Percentiles rank a stretch among this genome's conserved stretches.
Conservation (phyloP, 2,797 vertebrate genomes). For the Sebastes minor region DNA sequence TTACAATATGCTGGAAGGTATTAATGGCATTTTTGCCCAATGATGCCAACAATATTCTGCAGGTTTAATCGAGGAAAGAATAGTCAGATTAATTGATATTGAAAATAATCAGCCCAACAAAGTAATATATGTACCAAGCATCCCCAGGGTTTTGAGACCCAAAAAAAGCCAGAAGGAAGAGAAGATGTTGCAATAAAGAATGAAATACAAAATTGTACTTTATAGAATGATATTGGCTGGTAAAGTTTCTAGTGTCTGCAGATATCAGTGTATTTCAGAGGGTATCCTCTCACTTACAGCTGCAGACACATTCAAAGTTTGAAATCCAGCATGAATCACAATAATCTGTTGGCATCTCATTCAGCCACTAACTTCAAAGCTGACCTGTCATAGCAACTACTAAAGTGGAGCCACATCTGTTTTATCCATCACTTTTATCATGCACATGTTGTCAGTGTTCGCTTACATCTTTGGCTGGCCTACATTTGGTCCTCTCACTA, state of each 20-base stretch:
- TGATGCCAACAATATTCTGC: no score
- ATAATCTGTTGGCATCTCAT: slow-evolving; percentile 31
- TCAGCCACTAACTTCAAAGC: slow-evolving; percentile 39
- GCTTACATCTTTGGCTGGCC: slow-evolving; percentile 5
- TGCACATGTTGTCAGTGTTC: slow-evolving; percentile 9
- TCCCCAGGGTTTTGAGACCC: not conserved
- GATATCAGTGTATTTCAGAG: not conserved
- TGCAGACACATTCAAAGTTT: slow-evolving; percentile 12
- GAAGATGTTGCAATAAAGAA: not conserved
- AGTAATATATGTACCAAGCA: not conserved
- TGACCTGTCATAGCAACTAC: slow-evolving; percentile 12
- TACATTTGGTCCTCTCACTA: slow-evolving; percentile 5
- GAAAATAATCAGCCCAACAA: not conserved
- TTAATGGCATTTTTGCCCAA: no score
- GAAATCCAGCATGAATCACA: slow-evolving; percentile 34
- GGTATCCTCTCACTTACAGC: slow-evolving; percentile 8
- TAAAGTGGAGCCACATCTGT: slow-evolving; percentile 29
- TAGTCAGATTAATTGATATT: not conserved
- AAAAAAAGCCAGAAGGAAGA: not conserved
- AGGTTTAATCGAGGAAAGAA: not conserved
- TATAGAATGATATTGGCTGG: not conserved
- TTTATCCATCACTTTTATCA: slow-evolving; percentile 33
- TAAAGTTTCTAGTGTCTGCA: not conserved
- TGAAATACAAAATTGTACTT: not conserved
- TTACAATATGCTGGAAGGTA: no score